Conservation (phyloP, 2,888 invertebrate genomes). For the Minunthozetes semirufus region DNA sequence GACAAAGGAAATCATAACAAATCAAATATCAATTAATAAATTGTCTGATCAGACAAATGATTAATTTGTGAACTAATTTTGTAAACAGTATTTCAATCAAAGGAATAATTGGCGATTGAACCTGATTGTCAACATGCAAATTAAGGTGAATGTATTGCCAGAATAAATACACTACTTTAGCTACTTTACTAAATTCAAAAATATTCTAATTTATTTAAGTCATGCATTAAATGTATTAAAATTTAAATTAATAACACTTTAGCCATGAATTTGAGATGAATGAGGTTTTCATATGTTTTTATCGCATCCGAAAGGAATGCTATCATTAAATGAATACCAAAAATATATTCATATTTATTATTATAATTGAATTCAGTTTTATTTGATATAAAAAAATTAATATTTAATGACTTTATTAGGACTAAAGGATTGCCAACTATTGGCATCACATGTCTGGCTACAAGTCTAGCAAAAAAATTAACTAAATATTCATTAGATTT, state of each 20-base stretch:
- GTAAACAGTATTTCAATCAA: background rate
- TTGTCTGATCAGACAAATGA: background rate
- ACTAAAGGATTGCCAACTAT: slow-evolving; percentile 2
- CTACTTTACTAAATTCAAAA: too few species aligned
- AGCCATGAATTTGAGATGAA: background rate
- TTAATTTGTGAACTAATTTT: background rate
- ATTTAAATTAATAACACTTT: background rate
- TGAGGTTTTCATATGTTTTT: background rate
- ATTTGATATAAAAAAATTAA: slow-evolving; percentile 19
- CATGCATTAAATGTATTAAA: background rate
- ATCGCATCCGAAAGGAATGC: background rate
- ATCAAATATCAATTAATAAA: too few species aligned
- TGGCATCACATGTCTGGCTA: too few species aligned
- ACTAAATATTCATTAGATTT: too few species aligned
- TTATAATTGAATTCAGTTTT: slow-evolving; percentile 18
- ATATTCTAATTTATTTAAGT: background rate
- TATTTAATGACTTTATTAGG: slow-evolving; percentile 17
- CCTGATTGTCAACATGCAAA: background rate
- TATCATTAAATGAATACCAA: background rate
- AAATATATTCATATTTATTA: background rate
- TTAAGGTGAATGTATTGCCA: too few species aligned
- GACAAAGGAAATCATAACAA: too few species aligned
- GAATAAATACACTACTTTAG: too few species aligned
- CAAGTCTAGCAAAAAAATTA: too few species aligned
- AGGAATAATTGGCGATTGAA: background rate